A percentile compares a stretch with the other conserved stretches of the same genome.
phyloP scores from a whole-genome alignment of 2,113 vertebrate genomes.

The Polypterus senegalus region DNA sequence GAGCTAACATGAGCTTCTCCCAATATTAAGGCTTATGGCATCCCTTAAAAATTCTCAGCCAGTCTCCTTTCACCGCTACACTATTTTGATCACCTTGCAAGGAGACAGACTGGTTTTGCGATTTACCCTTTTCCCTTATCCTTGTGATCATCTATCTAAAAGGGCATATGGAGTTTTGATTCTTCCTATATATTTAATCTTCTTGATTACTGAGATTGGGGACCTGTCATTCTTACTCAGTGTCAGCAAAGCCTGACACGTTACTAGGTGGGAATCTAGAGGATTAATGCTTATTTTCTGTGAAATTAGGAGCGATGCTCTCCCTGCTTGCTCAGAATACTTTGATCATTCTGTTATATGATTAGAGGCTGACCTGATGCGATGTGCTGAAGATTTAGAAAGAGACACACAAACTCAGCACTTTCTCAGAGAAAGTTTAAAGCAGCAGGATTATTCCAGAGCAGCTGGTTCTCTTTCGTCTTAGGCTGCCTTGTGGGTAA shows the following conservation, averaged over 20 bases:
- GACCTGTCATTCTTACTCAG: slow-evolving; percentile 26
- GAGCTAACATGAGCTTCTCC: too few relatives aligned
- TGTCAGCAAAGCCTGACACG: slow-evolving; percentile 29
- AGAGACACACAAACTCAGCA: slow-evolving; percentile 23
- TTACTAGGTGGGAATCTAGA: slow-evolving; percentile 10
- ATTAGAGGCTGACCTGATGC: slow-evolving; percentile 53
- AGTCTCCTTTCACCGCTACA: too few relatives aligned
- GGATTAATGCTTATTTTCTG: slow-evolving; percentile 42
- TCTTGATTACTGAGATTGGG: slow-evolving; percentile 35
- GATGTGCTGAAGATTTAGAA: slow-evolving; percentile 41
- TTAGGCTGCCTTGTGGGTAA: slow-evolving; percentile 51
- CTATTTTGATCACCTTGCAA: slow-evolving; percentile 39
- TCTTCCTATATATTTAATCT: slow-evolving; percentile 38
- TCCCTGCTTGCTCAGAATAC: slow-evolving; percentile 33
- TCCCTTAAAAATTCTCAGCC: too few relatives aligned
- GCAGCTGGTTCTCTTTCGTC: slow-evolving; percentile 40
- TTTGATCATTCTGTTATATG: slow-evolving; percentile 51
- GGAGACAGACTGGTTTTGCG: slow-evolving; percentile 23
- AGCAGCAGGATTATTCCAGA: slow-evolving; percentile 40
- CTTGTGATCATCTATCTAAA: slow-evolving; percentile 32
- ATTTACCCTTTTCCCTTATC: slow-evolving; percentile 38
- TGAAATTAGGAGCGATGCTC: slow-evolving; percentile 39
- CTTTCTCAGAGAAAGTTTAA: slow-evolving; percentile 44
- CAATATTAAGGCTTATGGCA: too few relatives aligned
- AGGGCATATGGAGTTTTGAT: slow-evolving; percentile 25